Conservation (phyloP, 2,113 vertebrate genomes). For the Phalacrocorax carbo region DNA sequence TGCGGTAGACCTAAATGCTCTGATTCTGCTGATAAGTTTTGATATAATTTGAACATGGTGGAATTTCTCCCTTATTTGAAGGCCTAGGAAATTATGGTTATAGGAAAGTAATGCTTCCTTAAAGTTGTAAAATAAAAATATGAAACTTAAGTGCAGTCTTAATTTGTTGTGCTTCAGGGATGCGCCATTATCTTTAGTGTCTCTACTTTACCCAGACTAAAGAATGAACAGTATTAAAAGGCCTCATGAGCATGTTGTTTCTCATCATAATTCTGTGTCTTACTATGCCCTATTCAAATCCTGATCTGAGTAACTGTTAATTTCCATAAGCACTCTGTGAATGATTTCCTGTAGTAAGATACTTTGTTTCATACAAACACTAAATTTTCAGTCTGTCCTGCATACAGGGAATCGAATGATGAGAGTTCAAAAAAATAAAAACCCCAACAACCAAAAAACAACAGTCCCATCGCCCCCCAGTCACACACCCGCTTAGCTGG, state of each 20-base stretch:
- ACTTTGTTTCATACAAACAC: not conserved
- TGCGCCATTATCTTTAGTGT: not conserved
- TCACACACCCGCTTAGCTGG: not conserved
- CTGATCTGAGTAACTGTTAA: not conserved
- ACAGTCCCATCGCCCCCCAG: not conserved
- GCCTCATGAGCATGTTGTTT: not conserved
- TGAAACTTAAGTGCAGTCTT: not conserved
- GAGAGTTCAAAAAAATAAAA: not conserved
- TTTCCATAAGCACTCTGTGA: not conserved
- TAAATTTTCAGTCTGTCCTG: not conserved
- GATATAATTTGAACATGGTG: not conserved
- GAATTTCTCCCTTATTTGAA: not conserved
- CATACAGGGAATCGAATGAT: not conserved
- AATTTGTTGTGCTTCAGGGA: not conserved
- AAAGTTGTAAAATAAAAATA: not conserved
- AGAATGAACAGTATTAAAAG: not conserved
- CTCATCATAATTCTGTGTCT: not conserved
- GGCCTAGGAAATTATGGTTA: not conserved
- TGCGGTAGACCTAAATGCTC: not conserved
- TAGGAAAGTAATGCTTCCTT: not conserved
- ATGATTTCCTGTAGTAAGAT: not conserved
- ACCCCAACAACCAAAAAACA: not conserved
- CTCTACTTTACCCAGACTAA: not conserved
- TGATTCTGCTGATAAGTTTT: not conserved
- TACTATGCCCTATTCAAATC: not conserved